Evolutionary conservation across 2,797 vertebrate species (phyloP), one percentile per base, ranked within the genome.

Genomic region (Lerista edwardsae): DNA sequence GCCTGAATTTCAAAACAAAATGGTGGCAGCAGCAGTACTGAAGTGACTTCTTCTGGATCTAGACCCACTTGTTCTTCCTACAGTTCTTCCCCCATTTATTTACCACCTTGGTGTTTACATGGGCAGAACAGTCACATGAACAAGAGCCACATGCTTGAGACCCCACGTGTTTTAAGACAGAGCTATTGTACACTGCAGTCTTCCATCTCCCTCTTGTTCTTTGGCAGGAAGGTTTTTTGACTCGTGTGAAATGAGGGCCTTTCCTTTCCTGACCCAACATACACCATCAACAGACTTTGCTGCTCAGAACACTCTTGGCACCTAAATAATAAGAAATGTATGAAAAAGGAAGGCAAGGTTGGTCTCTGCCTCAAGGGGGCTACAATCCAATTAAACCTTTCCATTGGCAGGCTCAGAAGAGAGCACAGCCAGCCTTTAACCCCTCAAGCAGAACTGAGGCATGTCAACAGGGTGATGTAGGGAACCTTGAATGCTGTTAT

Each of bases 271-370:
- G 67, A 72, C 55, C 47, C 62, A 65, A n/a, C 68, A 21, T 65
- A 77, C 51, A 59, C 41, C 62, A 25, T 68, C 27, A 55, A 29
- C 72, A 76, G 3, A 4, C 47, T 69, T 29, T 76, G 39, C 62
- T 76, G 79, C 64, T 76, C 59, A 67, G 39, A 69, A 69, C 11
- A 41, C 57, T 82, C 39, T 64, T 23, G 65, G 79, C 65, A 71
- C 39, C n/a, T 79, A 62, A 36, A 79, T 84, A 84, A 84, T 84
- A 84, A 72, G 2, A 4, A 88, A 51, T 71, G 47, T 23, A 3
- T 27, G 7, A 73, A 86, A 84, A 76, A 31, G 79, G 79, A 69
- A 75, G 80, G 77, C 44, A 76, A 64, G 6, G 0, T 0, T 17
- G 17, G 21, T 61, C 6, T 34, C 5, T 59, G 47, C 84, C 79